Conservation (phyloP, 2,113 vertebrate genomes). For the Oncorhynchus nerka region DNA sequence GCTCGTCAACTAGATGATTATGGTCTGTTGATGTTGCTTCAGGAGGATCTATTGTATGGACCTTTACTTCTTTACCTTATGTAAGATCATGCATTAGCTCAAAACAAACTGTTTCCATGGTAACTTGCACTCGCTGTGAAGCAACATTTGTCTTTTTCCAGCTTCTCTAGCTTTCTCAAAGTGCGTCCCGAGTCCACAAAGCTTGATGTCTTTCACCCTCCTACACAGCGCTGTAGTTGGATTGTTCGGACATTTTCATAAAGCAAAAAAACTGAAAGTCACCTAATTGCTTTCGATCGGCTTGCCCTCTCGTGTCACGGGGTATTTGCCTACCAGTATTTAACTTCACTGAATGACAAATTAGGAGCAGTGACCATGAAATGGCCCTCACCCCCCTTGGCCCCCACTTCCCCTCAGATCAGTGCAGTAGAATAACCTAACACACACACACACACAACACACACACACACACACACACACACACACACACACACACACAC, state of each 20-base stretch:
- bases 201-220: too few species aligned
- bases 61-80: background rate
- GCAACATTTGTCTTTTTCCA: too few species aligned
- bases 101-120: too few species aligned
- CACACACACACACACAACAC: slow-evolving; percentile 7
- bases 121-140: too few species aligned
- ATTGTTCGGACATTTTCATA: slow-evolving; percentile 45
- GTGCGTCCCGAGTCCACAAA: too few species aligned
- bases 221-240: background rate
- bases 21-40: too few species aligned
- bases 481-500: background rate
- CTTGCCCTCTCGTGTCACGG: slow-evolving; percentile 54
- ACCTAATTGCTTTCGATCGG: slow-evolving; percentile 73
- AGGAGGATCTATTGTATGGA: too few species aligned
- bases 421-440: slow-evolving; percentile 2
- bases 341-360: slow-evolving; percentile 75
- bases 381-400: slow-evolving; percentile 56
- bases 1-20: too few species aligned
- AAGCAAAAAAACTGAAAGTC: background rate
- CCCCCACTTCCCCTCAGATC: background rate
- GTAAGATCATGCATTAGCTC: too few species aligned
- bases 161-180: too few species aligned
- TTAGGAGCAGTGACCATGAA: slow-evolving; percentile 69
- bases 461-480: slow-evolving; percentile 13
- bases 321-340: slow-evolving; percentile 75